Conservation (phyloP, 2,113 vertebrate species). For the Ictalurus punctatus region DNA sequence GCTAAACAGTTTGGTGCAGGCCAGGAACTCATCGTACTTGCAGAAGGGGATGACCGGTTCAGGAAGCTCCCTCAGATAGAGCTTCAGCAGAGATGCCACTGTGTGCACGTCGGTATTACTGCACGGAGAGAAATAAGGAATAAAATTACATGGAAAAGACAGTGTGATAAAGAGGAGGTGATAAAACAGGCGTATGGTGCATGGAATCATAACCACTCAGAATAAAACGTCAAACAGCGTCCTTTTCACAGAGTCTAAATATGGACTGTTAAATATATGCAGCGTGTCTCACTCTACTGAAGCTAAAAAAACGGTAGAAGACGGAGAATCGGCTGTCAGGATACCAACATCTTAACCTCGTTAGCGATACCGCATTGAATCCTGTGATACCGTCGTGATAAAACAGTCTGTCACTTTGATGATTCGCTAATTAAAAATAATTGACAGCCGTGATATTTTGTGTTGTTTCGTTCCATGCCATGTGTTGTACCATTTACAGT, state of each 20-base stretch:
- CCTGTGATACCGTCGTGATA: background rate
- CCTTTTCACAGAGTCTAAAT: constrained; percentile 32
- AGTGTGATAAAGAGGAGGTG: background rate
- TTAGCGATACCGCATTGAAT: background rate
- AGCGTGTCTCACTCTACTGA: background rate
- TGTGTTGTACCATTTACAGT: background rate
- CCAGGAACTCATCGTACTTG: constrained; percentile 90
- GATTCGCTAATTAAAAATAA: background rate
- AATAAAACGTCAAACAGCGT: background rate
- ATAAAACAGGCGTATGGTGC: background rate
- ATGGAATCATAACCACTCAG: background rate
- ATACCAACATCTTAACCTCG: background rate
- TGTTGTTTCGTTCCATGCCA: background rate
- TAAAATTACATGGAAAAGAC: background rate
- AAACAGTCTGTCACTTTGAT: background rate
- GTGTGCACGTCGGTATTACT: constrained; percentile 97
- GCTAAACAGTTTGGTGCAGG: constrained; percentile 86
- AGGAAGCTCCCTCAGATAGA: constrained; percentile 93
- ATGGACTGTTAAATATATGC: constrained; percentile 42
- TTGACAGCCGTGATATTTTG: background rate
- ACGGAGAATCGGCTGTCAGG: background rate
- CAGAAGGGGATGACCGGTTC: constrained; percentile 92
- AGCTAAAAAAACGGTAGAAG: background rate
- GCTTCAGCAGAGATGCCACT: constrained; percentile 92
- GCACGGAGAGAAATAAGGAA: constrained; percentile 34